phyloP scores from a whole-genome alignment of 2,888 invertebrate genomes.

The Eupithecia abbreviata region DNA sequence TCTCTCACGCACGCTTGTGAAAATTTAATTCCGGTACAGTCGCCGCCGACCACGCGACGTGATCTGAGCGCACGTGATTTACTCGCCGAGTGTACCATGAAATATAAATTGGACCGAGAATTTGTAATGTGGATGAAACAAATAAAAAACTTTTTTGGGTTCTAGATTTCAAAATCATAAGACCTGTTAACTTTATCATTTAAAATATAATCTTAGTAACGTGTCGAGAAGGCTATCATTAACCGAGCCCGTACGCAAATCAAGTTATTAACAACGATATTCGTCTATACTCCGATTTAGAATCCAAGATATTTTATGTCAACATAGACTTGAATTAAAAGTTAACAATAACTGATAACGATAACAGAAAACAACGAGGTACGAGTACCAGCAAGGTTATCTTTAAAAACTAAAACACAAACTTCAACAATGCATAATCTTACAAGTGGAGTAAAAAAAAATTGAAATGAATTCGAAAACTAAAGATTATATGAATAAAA shows the following conservation, averaged over 20 bases:
- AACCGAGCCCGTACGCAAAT: too few relatives aligned
- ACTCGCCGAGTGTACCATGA: slow-evolving; percentile 48
- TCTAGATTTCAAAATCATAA: background rate
- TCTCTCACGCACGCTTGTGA: slow-evolving; percentile 46
- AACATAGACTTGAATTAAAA: too few relatives aligned
- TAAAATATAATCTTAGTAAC: background rate
- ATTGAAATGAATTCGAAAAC: too few relatives aligned
- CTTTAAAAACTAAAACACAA: too few relatives aligned
- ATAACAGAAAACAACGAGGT: too few relatives aligned
- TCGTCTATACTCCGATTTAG: background rate
- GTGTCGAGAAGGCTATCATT: background rate
- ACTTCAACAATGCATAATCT: too few relatives aligned
- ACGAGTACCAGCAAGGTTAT: too few relatives aligned
- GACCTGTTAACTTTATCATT: too few relatives aligned
- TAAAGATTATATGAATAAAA: too few relatives aligned
- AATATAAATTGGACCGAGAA: slow-evolving; percentile 45
- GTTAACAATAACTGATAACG: too few relatives aligned
- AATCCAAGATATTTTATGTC: too few relatives aligned
- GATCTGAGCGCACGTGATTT: slow-evolving; percentile 57
- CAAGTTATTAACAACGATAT: background rate
- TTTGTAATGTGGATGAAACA: slow-evolving; percentile 42
- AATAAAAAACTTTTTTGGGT: slow-evolving; percentile 27
- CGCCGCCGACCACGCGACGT: slow-evolving; percentile 48
- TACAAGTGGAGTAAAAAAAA: too few relatives aligned
- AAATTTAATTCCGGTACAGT: slow-evolving; percentile 58